A percentile compares a stretch with the other conserved stretches of the same genome.
Evolutionary conservation across 2,113 vertebrate genomes (phyloP).

Genomic region (Dromas ardeola): DNA sequence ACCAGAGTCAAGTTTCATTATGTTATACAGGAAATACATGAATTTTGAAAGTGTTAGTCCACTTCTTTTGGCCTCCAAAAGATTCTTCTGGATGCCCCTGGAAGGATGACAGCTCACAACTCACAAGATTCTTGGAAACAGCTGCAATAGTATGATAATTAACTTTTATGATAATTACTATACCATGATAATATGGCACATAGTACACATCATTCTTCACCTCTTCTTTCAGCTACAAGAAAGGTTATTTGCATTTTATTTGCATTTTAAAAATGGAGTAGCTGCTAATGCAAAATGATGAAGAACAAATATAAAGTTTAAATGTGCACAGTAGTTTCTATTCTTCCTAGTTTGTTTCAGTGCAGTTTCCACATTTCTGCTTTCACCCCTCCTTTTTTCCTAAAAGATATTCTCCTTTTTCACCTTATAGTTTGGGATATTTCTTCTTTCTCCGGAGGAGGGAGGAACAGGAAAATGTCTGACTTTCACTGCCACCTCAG

Average conservation of each 20-base stretch:
- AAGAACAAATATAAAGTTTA: not conserved
- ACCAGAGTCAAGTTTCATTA: not conserved
- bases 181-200: not conserved
- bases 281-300: not conserved
- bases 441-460: not conserved
- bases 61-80: not conserved
- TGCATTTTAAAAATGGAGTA: not conserved
- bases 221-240: not conserved
- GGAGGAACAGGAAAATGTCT: not conserved
- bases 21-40: not conserved
- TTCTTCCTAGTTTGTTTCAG: not conserved
- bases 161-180: not conserved
- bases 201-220: not conserved
- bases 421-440: not conserved
- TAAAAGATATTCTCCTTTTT: not conserved
- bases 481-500: not conserved
- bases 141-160: not conserved
- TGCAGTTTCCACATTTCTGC: not conserved
- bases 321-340: not conserved
- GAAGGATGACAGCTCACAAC: not conserved
- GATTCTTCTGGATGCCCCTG: not conserved
- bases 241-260: not conserved
- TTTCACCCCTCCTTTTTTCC: not conserved
- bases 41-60: not conserved
- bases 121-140: not conserved